Evolutionary conservation across 2,888 invertebrate genomes (phyloP).

Genomic region (Schrankia costaestrigalis): DNA sequence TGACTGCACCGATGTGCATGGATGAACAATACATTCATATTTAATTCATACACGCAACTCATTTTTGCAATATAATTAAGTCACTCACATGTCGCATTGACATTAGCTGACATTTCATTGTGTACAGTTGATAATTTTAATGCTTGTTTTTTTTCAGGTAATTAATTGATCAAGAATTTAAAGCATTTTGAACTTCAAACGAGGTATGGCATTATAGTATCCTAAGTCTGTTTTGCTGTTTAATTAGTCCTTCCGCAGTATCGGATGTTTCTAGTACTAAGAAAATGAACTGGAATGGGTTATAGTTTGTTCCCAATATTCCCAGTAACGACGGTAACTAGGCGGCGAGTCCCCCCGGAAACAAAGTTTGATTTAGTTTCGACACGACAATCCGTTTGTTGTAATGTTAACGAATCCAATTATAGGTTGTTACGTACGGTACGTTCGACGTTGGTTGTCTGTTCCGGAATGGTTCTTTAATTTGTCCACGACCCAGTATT

Average conservation of each 20-base stretch:
- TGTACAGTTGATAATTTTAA: constrained; percentile 20
- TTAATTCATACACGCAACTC: constrained; percentile 43
- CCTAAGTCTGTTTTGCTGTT: constrained; percentile 32
- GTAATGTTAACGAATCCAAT: constrained; percentile 62
- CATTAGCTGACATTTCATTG: constrained; percentile 11
- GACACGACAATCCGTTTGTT: constrained; percentile 66
- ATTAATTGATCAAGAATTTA: constrained; percentile 5
- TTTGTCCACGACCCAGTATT: too few species aligned
- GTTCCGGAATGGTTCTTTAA: too few species aligned
- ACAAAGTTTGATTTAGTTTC: constrained; percentile 76
- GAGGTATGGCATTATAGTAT: constrained; percentile 33
- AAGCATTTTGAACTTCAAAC: constrained; percentile 26
- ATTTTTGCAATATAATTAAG: constrained; percentile 35
- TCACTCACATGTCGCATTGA: constrained; percentile 25
- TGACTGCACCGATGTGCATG: constrained; percentile 45
- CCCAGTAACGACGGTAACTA: constrained; percentile 45
- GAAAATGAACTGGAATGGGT: constrained; percentile 55
- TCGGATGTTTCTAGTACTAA: constrained; percentile 35
- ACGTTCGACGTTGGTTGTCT: too few species aligned
- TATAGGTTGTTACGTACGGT: constrained; percentile 36
- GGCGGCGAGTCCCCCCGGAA: constrained; percentile 58
- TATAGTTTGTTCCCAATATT: constrained; percentile 53
- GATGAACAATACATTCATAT: constrained; percentile 41
- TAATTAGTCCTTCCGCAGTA: constrained; percentile 27
- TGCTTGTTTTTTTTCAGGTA: constrained; percentile 9